phyloP scores from a whole-genome alignment of 2,797 vertebrate genomes.

The Arctocebus calabarensis region DNA sequence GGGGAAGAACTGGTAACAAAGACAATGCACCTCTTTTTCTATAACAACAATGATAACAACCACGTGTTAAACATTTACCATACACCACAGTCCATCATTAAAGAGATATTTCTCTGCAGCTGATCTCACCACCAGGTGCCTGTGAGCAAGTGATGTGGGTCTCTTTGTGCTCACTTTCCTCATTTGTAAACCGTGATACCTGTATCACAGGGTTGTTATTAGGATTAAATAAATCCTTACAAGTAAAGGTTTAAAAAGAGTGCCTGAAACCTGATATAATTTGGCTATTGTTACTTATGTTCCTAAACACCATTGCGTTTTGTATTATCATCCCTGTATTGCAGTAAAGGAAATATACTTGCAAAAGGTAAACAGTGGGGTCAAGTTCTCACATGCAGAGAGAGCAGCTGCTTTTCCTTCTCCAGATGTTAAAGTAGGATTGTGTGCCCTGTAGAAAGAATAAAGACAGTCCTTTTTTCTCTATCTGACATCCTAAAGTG shows the following conservation, averaged over 20 bases:
- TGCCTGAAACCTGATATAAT: neutral
- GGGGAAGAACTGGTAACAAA: neutral
- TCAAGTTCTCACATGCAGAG: neutral
- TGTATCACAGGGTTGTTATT: neutral
- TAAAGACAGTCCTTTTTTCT: neutral
- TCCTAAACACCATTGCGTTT: neutral
- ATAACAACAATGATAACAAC: neutral
- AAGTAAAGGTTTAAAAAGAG: neutral
- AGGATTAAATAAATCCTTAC: neutral
- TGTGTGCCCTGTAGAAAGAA: neutral
- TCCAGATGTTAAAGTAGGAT: neutral
- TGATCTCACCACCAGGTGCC: neutral
- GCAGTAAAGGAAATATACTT: constrained; percentile 24
- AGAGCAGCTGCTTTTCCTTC: neutral
- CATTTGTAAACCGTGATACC: neutral
- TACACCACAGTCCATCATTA: neutral
- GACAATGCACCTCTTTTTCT: neutral
- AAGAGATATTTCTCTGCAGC: neutral
- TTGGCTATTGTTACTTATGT: neutral
- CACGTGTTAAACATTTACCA: neutral
- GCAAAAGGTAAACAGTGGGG: neutral
- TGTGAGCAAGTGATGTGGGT: neutral
- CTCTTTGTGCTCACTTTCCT: neutral
- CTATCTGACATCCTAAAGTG: neutral
- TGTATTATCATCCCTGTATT: neutral